These are phyloP conservation scores for Drosophila ironensis DNA, from an alignment of 1,140 invertebrate species.

Conservation along the genomic window DNA sequence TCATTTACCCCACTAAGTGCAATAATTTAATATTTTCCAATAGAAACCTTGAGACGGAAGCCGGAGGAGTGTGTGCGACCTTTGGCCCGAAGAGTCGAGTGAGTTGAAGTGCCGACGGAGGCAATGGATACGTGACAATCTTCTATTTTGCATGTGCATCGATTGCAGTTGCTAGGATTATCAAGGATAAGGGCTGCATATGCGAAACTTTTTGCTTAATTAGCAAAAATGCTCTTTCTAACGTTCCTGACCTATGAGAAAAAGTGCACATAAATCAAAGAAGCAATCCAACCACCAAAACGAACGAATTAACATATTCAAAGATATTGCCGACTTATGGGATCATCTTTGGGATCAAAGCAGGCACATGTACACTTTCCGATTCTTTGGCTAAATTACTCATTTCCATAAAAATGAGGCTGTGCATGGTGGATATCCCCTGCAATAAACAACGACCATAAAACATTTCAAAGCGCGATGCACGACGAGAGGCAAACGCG, in stretches of 20 bases:
- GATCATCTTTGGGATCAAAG: background rate
- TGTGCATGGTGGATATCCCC: too few species aligned
- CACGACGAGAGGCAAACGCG: slow-evolving; percentile 25
- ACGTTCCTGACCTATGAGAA: too few species aligned
- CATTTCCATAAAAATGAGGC: slow-evolving; percentile 44
- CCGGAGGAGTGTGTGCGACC: slow-evolving; percentile 22
- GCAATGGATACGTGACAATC: slow-evolving; percentile 59
- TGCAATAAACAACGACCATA: slow-evolving; percentile 46
- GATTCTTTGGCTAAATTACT: slow-evolving; percentile 11
- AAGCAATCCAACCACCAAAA: too few species aligned
- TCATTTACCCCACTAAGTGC: slow-evolving; percentile 54
- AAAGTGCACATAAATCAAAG: too few species aligned
- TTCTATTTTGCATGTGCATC: slow-evolving; percentile 42
- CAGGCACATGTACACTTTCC: background rate
- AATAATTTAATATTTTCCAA: slow-evolving; percentile 41
- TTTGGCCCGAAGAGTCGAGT: slow-evolving; percentile 18
- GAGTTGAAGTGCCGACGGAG: slow-evolving; percentile 33
- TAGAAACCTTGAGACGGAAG: background rate
- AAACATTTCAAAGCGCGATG: slow-evolving; percentile 41
- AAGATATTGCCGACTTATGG: too few species aligned
- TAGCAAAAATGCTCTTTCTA: too few species aligned
- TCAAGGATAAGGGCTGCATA: too few species aligned
- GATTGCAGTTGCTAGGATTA: slow-evolving; percentile 7
- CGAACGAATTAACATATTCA: too few species aligned
- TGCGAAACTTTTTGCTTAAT: background rate